A percentile compares a stretch with the other conserved stretches of the same genome.
phyloP scores from a whole-genome alignment of 2,888 invertebrate genomes.

The Stenolophus ochropezus region DNA sequence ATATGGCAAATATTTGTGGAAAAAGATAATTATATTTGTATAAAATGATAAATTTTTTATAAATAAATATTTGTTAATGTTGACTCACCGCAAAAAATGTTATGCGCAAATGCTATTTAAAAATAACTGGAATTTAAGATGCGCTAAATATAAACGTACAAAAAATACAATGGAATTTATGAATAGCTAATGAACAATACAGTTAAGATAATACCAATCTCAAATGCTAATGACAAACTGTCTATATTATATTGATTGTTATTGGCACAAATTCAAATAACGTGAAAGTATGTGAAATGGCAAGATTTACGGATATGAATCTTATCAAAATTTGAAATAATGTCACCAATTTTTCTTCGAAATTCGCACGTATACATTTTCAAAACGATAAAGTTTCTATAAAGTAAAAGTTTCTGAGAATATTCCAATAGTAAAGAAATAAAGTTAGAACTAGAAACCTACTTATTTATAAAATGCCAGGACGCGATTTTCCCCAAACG shows the following conservation, averaged over 20 bases:
- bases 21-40: not conserved
- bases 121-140: slow-evolving; percentile 26
- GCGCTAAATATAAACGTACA: slow-evolving; percentile 15
- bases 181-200: slow-evolving; percentile 9
- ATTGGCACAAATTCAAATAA: slow-evolving; percentile 33
- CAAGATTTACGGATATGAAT: slow-evolving; percentile 40
- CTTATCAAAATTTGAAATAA: slow-evolving; percentile 31
- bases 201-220: not conserved
- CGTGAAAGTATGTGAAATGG: slow-evolving; percentile 49
- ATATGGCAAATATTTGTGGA: not conserved
- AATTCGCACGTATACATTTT: slow-evolving; percentile 29
- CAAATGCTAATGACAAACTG: slow-evolving; percentile 11
- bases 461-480: slow-evolving; percentile 41
- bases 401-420: slow-evolving; percentile 52
- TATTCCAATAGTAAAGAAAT: slow-evolving; percentile 47
- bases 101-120: slow-evolving; percentile 1
- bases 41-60: not conserved
- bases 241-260: slow-evolving; percentile 2
- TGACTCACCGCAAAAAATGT: slow-evolving; percentile 1
- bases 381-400: slow-evolving; percentile 46
- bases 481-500: slow-evolving; percentile 33
- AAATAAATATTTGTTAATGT: slow-evolving; percentile 15
- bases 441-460: slow-evolving; percentile 50
- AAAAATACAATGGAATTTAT: slow-evolving; percentile 43
- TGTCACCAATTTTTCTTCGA: slow-evolving; percentile 2